These are phyloP conservation scores for Sarcophaga variegata DNA, from an alignment of 2,888 invertebrate genomes.

Conservation along the genomic window DNA sequence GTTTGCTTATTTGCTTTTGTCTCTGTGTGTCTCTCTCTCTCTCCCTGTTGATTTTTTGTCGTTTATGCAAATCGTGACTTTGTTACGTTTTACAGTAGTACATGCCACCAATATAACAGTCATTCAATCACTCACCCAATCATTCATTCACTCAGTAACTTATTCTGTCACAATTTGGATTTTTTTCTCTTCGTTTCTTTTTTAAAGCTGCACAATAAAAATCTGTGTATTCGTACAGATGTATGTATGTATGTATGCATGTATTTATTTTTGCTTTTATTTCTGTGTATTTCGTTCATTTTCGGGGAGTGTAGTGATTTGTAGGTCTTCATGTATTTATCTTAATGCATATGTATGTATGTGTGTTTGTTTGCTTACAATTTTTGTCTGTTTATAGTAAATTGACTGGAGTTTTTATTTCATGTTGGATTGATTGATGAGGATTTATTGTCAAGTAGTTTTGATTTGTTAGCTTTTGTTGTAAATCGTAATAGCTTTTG, in stretches of 20 bases:
- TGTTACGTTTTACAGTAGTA: slow-evolving; percentile 66
- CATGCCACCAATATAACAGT: slow-evolving; percentile 64
- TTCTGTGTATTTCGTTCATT: background rate
- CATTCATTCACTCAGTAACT: slow-evolving; percentile 61
- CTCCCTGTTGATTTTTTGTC: slow-evolving; percentile 27
- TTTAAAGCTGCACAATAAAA: background rate
- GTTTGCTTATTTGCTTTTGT: slow-evolving; percentile 35
- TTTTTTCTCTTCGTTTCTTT: slow-evolving; percentile 15
- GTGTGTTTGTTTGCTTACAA: background rate
- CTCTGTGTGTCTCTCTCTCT: slow-evolving; percentile 3
- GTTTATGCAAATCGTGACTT: slow-evolving; percentile 70
- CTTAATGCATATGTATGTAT: background rate
- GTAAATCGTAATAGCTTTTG: slow-evolving; percentile 1
- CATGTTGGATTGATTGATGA: slow-evolving; percentile 54
- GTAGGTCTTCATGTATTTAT: slow-evolving; percentile 28
- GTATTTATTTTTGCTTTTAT: background rate
- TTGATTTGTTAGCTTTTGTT: slow-evolving; percentile 29
- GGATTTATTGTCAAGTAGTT: slow-evolving; percentile 45
- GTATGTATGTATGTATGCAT: background rate
- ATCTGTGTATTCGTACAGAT: background rate
- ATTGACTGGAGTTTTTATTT: slow-evolving; percentile 35
- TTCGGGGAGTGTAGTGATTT: slow-evolving; percentile 50
- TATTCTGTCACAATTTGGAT: slow-evolving; percentile 62
- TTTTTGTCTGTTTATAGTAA: slow-evolving; percentile 13
- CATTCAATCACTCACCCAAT: slow-evolving; percentile 64